A percentile compares a stretch with the other conserved stretches of the same genome.
Evolutionary conservation across 2,113 vertebrate genomes (phyloP).

Genomic region (Asarcornis scutulata): DNA sequence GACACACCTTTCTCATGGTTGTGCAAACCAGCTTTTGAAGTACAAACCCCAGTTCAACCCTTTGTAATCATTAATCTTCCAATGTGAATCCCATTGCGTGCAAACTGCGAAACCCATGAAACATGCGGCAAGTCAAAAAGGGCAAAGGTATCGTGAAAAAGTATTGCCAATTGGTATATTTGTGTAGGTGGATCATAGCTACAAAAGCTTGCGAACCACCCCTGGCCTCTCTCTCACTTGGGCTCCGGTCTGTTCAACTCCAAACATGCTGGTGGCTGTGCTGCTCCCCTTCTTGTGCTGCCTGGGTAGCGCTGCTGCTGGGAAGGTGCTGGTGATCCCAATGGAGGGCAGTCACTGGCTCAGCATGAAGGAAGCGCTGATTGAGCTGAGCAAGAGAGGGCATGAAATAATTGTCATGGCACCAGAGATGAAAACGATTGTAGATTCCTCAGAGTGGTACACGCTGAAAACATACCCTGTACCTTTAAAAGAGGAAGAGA

Average conservation of each 20-base stretch:
- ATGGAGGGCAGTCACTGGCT: conserved; percentile 92
- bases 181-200: rapidly evolving
- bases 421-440: conserved; percentile 69
- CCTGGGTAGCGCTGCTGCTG: background rate
- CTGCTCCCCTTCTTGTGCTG: conserved; percentile 19
- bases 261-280: background rate
- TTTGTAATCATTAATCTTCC: background rate
- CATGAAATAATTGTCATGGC: conserved; percentile 81
- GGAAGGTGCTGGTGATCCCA: conserved; percentile 84
- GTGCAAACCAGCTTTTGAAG: rapidly evolving
- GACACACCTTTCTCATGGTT: background rate
- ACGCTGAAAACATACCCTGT: conserved; percentile 71
- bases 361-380: conserved; percentile 74
- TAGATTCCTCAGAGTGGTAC: conserved; percentile 71
- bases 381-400: conserved; percentile 80
- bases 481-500: conserved; percentile 44
- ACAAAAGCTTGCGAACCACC: background rate
- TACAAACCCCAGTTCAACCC: background rate
- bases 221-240: rapidly evolving
- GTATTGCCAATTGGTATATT: background rate
- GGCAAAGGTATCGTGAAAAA: background rate
- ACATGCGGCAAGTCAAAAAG: background rate
- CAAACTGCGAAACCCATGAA: background rate
- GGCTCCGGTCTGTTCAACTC: rapidly evolving
- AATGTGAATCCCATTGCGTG: rapidly evolving